Evolutionary conservation across 2,113 vertebrate genomes (phyloP), one percentile per base, ranked within the genome.

Genomic region (Psettodes erumei): DNA sequence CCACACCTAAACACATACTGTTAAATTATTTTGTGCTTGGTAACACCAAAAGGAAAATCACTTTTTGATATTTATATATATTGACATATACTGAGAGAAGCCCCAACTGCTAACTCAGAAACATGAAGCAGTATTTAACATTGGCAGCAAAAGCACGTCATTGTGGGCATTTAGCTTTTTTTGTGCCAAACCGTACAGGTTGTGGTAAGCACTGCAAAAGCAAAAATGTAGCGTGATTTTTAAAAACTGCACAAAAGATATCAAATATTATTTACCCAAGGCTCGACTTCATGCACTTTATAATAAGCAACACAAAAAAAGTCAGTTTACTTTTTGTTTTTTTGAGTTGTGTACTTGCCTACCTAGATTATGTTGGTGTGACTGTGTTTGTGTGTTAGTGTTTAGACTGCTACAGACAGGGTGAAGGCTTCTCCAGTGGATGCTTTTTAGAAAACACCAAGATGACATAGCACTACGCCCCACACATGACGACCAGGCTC

Each of bases 261-360:
- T 94, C 94, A 95, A 94, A 92, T 93, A 94, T 93, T 94, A 94
- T 93, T 93, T 90, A 94, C 93, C 93, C 94, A 93, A 96, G 95
- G 95, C 95, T 95, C 91, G 93, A 95, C 94, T 95, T 97, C 97
- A 99, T 99, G 98, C 98, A 98, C 94, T 95, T 98, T 86, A 95
- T 94, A 95, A 89, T 88, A 92, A 98, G 95, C 95, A 96, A 97
- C 95, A 96, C 95, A 94, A 96, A 95, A 91, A 94, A 96, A 94
- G 93, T 94, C 93, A 94, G 94, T 89, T n/a, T 90, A 86, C 82
- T 75, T 86, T 71, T 95, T 96, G 87, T 83, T 70, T 86, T 90
- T 89, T 96, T 88, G 92, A 95, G 91, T 95, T 93, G 91, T 96
- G 96, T 95, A 95, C 93, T 94, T 94, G 93, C 79, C 84, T 96